These are phyloP conservation scores for Aplysina aerophoba DNA, from an alignment of 37 sponge, comb jelly and placozoan genomes.

Conservation along the genomic window DNA sequence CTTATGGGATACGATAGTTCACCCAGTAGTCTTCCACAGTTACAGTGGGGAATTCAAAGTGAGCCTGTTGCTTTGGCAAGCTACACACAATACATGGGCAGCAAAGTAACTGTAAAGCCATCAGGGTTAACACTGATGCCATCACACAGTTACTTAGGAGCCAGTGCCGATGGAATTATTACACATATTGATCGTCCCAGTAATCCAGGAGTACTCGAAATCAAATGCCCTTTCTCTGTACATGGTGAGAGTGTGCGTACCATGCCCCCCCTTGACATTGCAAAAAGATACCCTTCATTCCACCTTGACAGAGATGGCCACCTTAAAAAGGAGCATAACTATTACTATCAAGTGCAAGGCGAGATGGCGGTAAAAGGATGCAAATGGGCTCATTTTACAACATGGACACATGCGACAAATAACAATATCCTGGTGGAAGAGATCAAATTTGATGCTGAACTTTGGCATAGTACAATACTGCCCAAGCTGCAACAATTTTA, in stretches of 20 bases:
- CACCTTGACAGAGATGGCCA: background rate
- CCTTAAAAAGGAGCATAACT: background rate
- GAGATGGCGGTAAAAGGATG: background rate
- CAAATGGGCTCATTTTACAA: background rate
- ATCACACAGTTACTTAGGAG: background rate
- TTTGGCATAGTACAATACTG: background rate
- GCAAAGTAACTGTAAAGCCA: background rate
- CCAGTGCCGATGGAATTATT: background rate
- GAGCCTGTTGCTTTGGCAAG: too few species aligned
- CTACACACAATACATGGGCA: too few species aligned
- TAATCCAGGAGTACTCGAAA: constrained; percentile 1
- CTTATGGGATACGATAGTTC: background rate
- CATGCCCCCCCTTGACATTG: background rate
- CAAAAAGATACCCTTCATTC: background rate
- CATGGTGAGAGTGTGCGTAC: background rate
- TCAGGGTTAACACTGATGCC: constrained; percentile 19
- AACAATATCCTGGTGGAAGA: background rate
- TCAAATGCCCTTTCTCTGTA: constrained; percentile 29
- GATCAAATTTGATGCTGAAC: background rate
- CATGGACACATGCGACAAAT: constrained; percentile 17
- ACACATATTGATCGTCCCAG: background rate
- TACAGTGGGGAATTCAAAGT: background rate
- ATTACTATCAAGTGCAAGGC: constrained; percentile 10
- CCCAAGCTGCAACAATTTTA: constrained; percentile 3
- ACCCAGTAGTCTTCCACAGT: background rate